Evolutionary conservation across 2,888 invertebrate species (phyloP).

Genomic region (Coenonympha arcania): DNA sequence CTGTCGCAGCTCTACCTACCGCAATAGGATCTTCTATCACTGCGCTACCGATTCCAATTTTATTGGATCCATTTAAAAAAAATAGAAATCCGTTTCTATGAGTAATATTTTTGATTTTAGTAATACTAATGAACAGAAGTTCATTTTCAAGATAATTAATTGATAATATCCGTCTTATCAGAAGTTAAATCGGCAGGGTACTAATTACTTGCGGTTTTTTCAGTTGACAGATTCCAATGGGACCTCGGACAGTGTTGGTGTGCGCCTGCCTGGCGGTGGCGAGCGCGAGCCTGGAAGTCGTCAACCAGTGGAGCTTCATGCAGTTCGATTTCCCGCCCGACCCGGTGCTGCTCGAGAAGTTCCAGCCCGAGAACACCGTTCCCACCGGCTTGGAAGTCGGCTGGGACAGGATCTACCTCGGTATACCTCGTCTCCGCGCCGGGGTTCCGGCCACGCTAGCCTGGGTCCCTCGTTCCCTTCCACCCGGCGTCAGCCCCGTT

Average conservation of each 20-base stretch:
- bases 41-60: too few relatives aligned
- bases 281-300: conserved; percentile 72
- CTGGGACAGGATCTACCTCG: conserved; percentile 81
- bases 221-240: conserved; percentile 38
- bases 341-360: conserved; percentile 72
- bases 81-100: too few relatives aligned
- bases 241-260: conserved; percentile 38
- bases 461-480: conserved; percentile 77
- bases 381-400: conserved; percentile 84
- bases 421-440: conserved; percentile 81
- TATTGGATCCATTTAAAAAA: too few relatives aligned
- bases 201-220: not conserved
- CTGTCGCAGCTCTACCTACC: too few relatives aligned
- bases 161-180: too few relatives aligned
- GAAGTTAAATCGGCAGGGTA: too few relatives aligned
- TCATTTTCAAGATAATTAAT: too few relatives aligned
- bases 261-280: conserved; percentile 50
- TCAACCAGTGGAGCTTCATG: conserved; percentile 80
- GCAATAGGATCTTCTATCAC: too few relatives aligned
- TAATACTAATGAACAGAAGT: too few relatives aligned
- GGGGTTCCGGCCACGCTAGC: conserved; percentile 85
- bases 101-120: too few relatives aligned
- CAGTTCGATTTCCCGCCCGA: conserved; percentile 79
- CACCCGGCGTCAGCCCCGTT: conserved; percentile 79
- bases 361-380: conserved; percentile 81